Conservation (phyloP, 1,140 invertebrate species). For the Nasonia longicornis region DNA sequence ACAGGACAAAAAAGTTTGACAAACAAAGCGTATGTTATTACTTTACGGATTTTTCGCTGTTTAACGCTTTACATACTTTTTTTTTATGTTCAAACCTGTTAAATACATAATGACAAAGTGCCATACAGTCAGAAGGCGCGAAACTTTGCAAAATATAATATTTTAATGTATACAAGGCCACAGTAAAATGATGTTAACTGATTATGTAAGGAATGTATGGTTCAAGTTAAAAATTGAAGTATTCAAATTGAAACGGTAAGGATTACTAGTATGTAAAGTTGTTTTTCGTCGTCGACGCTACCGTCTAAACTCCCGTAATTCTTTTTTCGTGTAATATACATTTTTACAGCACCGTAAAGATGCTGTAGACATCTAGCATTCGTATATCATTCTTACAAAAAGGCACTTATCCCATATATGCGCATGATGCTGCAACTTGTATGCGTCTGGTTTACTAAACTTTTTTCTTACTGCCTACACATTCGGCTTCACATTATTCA, state of each 20-base stretch:
- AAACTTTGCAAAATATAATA: constrained; percentile 26
- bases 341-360: constrained; percentile 36
- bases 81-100: constrained; percentile 19
- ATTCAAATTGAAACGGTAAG: constrained; percentile 33
- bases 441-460: constrained; percentile 35
- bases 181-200: constrained; percentile 39
- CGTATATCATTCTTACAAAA: constrained; percentile 50
- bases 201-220: constrained; percentile 44
- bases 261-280: constrained; percentile 32
- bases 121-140: neutral
- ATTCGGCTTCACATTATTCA: constrained; percentile 17
- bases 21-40: constrained; percentile 33
- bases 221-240: constrained; percentile 41
- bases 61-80: constrained; percentile 23
- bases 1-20: constrained; percentile 26
- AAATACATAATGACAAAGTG: constrained; percentile 13
- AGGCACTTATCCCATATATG: constrained; percentile 52
- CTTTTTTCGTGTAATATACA: constrained; percentile 33
- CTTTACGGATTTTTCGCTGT: constrained; percentile 25
- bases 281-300: constrained; percentile 36
- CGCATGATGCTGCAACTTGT: constrained; percentile 32
- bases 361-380: constrained; percentile 34
- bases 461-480: constrained; percentile 29
- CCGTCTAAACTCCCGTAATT: constrained; percentile 38
- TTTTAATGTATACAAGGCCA: constrained; percentile 26